Conservation (phyloP, 2,888 invertebrate species). For the Atethmia centrago region DNA sequence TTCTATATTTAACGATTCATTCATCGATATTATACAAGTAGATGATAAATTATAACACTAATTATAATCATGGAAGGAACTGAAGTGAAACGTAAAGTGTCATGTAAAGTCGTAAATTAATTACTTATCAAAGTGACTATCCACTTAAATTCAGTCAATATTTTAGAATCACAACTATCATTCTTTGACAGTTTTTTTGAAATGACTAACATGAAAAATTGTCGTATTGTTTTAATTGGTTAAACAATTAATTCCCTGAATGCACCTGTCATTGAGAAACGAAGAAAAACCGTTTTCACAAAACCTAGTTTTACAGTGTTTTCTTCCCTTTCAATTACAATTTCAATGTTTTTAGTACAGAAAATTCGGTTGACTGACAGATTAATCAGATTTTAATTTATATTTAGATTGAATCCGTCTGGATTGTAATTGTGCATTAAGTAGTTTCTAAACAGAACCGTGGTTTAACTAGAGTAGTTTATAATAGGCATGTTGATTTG, state of each 20-base stretch:
- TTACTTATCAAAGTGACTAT: not conserved
- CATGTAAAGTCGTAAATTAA: not conserved
- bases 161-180: too few relatives aligned
- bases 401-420: conserved; percentile 15
- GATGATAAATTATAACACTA: not conserved
- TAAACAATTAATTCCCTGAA: too few relatives aligned
- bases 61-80: not conserved
- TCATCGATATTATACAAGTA: not conserved
- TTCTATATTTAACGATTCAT: too few relatives aligned
- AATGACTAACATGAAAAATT: too few relatives aligned
- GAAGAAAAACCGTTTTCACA: too few relatives aligned
- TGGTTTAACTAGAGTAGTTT: not conserved
- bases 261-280: too few relatives aligned
- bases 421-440: not conserved
- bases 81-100: not conserved
- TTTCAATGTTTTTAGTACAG: not conserved
- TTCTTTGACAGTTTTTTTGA: too few relatives aligned
- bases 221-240: too few relatives aligned
- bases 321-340: not conserved
- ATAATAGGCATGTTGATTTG: not conserved
- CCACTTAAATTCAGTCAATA: too few relatives aligned
- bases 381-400: conserved; percentile 22
- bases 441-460: not conserved
- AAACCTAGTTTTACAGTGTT: not conserved
- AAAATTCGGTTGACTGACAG: not conserved